Conservation (phyloP, 1,140 invertebrate species). For the Anthonomus grandis region DNA sequence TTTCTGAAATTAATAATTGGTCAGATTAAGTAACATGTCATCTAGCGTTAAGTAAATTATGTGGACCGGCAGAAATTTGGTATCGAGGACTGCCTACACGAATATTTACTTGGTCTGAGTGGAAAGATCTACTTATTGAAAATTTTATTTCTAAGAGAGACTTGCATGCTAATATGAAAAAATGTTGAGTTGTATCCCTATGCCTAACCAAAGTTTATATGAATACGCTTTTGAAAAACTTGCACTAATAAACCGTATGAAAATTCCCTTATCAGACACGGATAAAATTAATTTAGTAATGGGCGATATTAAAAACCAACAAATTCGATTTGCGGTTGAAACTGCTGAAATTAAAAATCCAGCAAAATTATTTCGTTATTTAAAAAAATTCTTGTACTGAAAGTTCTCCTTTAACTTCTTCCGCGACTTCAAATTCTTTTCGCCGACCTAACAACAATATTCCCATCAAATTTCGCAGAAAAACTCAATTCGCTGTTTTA, state of each 20-base stretch:
- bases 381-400: no score
- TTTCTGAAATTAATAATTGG: slow-evolving; percentile 17
- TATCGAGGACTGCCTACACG: no score
- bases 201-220: slow-evolving; percentile 6
- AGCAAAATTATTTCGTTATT: slow-evolving; percentile 9
- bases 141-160: slow-evolving; percentile 17
- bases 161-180: slow-evolving; percentile 10
- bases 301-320: slow-evolving; percentile 14
- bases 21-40: slow-evolving; percentile 8
- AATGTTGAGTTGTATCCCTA: no score
- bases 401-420: no score
- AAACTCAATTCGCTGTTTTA: neutral
- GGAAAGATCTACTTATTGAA: no score
- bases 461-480: neutral
- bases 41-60: no score
- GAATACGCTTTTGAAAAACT: slow-evolving; percentile 17
- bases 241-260: no score
- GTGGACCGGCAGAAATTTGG: no score
- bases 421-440: neutral
- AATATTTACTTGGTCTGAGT: no score
- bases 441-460: neutral
- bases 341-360: no score
- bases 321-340: no score
- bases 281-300: slow-evolving; percentile 25
- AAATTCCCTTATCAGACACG: slow-evolving; percentile 10